phyloP scores from a whole-genome alignment of 2,888 invertebrate genomes.

The Anthoptus insignis region DNA sequence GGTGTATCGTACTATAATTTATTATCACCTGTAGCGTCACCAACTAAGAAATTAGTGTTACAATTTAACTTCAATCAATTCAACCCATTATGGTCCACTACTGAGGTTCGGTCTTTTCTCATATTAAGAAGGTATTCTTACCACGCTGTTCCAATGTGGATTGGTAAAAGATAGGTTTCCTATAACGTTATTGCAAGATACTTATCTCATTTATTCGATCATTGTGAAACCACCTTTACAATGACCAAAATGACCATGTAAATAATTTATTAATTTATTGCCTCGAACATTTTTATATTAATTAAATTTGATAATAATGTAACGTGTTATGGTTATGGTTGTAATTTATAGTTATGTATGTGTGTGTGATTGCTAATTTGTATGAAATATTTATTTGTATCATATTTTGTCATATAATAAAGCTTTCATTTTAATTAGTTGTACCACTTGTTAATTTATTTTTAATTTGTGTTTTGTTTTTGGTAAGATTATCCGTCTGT shows the following conservation, averaged over 20 bases:
- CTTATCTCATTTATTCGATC: not conserved
- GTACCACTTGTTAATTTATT: not conserved
- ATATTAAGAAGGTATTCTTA: no score
- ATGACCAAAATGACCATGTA: not conserved
- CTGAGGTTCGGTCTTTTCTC: no score
- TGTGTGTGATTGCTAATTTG: constrained; percentile 38
- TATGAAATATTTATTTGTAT: not conserved
- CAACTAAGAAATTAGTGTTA: no score
- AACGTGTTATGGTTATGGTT: constrained; percentile 41
- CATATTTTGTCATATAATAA: no score
- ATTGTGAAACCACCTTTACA: not conserved
- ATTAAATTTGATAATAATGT: constrained; percentile 10
- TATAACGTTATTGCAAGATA: no score
- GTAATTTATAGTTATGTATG: constrained; percentile 66
- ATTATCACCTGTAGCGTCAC: no score
- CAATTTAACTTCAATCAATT: no score
- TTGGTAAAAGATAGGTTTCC: no score
- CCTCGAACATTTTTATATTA: not conserved
- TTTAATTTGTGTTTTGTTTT: not conserved
- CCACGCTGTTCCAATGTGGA: no score
- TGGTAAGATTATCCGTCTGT: not conserved
- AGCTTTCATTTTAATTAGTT: no score
- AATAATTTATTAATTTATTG: not conserved
- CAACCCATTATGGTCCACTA: no score
- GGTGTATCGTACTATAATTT: no score